These are phyloP conservation scores for Erpornis zantholeuca DNA, from an alignment of 2,113 vertebrate species.

Conservation along the genomic window DNA sequence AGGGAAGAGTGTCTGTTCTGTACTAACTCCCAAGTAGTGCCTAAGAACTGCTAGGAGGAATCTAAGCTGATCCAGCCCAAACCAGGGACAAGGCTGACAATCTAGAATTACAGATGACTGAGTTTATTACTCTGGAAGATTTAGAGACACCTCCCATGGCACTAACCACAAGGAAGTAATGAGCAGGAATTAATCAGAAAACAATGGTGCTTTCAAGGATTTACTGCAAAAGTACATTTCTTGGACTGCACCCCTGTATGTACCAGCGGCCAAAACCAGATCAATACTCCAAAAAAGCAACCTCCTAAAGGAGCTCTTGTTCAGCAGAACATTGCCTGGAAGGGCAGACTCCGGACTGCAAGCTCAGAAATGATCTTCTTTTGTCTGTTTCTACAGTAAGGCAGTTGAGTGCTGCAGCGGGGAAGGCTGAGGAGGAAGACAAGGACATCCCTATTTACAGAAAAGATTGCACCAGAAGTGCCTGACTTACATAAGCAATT, in stretches of 20 bases:
- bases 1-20: not conserved
- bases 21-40: not conserved
- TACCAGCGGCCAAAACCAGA: not conserved
- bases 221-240: not conserved
- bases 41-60: not conserved
- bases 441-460: conserved; percentile 15
- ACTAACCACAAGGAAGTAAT: not conserved
- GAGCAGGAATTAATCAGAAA: not conserved
- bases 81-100: not conserved
- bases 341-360: not conserved
- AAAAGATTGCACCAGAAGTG: not conserved
- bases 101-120: not conserved
- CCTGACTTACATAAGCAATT: not conserved
- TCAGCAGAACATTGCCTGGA: not conserved
- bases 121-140: not conserved
- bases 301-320: not conserved
- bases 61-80: not conserved
- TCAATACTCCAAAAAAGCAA: not conserved
- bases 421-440: not conserved
- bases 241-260: not conserved
- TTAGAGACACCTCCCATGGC: not conserved
- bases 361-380: not conserved
- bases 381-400: not conserved
- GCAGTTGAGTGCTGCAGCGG: not conserved
- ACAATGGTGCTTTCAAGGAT: not conserved